A percentile compares a stretch with the other conserved stretches of the same genome.
Evolutionary conservation across 2,113 vertebrate genomes (phyloP).

Genomic region (Bungarus multicinctus): DNA sequence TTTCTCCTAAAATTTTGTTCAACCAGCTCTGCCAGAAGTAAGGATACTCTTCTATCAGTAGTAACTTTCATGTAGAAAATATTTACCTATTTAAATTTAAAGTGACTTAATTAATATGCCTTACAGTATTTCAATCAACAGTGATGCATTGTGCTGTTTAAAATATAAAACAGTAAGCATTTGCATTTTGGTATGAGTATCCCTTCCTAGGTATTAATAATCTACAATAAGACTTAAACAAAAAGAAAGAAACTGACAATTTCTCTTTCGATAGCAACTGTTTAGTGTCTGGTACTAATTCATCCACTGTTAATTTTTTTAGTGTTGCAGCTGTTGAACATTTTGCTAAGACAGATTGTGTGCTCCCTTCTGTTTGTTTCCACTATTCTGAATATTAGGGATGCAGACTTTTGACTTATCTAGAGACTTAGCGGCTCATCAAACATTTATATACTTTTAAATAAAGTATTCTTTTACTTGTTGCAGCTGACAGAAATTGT

Average conservation of each 20-base stretch:
- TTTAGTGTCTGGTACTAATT: constrained; percentile 91
- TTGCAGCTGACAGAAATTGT: constrained; percentile 34
- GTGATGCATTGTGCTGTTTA: not conserved
- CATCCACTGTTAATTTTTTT: constrained; percentile 96
- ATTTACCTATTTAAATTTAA: not conserved
- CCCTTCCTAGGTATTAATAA: not conserved
- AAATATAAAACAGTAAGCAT: not conserved
- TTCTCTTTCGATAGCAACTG: constrained; percentile 70
- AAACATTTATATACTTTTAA: constrained; percentile 56
- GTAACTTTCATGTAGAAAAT: not conserved
- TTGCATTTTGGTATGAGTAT: not conserved
- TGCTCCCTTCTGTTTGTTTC: constrained; percentile 90
- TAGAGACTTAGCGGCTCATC: constrained; percentile 63
- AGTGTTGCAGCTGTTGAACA: constrained; percentile 90
- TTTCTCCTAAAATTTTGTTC: constrained; percentile 93
- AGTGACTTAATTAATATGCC: not conserved
- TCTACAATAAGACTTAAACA: not conserved
- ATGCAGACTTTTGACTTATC: constrained; percentile 77
- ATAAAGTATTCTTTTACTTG: constrained; percentile 49
- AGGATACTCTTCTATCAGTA: constrained; percentile 41
- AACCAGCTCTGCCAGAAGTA: constrained; percentile 98
- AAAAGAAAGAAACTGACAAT: constrained; percentile 52
- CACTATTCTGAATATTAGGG: constrained; percentile 85
- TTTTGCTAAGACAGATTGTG: constrained; percentile 85
- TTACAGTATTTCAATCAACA: not conserved